These are phyloP conservation scores for Adelognathus sp. DNA, from an alignment of 2,888 invertebrate species.

Conservation along the genomic window DNA sequence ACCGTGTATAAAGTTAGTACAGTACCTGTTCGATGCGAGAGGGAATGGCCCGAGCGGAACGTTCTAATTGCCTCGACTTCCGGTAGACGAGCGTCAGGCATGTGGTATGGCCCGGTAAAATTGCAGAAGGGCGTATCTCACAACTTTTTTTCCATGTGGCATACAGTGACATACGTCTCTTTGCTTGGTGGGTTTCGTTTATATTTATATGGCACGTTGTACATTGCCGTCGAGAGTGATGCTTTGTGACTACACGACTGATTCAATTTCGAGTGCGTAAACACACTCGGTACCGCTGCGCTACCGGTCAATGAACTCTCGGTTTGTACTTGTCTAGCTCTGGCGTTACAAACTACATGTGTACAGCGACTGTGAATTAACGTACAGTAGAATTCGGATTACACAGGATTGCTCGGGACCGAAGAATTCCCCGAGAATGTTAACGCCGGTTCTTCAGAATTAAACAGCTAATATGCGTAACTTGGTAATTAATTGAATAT, in stretches of 20 bases:
- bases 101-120: not conserved
- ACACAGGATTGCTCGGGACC: no score
- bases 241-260: constrained; percentile 29
- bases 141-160: no score
- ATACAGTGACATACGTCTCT: no score
- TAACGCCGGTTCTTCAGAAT: no score
- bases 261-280: constrained; percentile 56
- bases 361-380: not conserved
- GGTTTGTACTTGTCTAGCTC: constrained; percentile 21
- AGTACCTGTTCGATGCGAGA: not conserved
- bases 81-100: constrained; percentile 5
- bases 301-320: constrained; percentile 48
- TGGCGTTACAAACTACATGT: not conserved
- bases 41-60: constrained; percentile 6
- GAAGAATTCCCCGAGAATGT: no score
- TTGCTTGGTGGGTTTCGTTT: no score
- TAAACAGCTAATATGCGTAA: no score
- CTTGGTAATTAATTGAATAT: no score
- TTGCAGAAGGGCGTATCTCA: no score
- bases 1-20: not conserved
- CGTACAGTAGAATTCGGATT: no score
- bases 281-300: constrained; percentile 21
- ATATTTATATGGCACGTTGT: not conserved
- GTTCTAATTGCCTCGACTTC: constrained; percentile 32
- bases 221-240: constrained; percentile 10